Evolutionary conservation across 1,140 invertebrate genomes (phyloP).

Genomic region (Aphaenogaster floridana): DNA sequence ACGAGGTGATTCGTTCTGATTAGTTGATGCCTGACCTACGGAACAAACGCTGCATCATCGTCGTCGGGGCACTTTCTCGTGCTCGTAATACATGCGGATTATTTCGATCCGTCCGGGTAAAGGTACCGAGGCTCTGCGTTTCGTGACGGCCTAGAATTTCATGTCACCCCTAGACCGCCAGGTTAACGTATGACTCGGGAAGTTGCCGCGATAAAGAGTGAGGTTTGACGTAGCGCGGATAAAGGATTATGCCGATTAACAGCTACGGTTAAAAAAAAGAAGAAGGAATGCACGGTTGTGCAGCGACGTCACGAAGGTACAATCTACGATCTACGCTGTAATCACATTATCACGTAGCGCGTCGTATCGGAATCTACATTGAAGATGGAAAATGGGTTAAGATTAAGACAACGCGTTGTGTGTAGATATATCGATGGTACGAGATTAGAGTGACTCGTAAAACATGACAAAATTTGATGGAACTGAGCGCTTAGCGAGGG

Average conservation of each 20-base stretch:
- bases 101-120: conserved; percentile 45
- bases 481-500: conserved; percentile 7
- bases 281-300: neutral
- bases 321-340: conserved; percentile 15
- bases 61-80: conserved; percentile 45
- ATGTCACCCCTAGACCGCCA: conserved; percentile 25
- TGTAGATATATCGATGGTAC: conserved; percentile 20
- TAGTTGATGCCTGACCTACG: conserved; percentile 30
- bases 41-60: conserved; percentile 55
- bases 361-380: conserved; percentile 24
- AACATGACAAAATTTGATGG: conserved; percentile 39
- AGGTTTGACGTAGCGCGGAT: conserved; percentile 64
- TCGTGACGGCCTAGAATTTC: conserved; percentile 58
- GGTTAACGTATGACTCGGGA: conserved; percentile 39
- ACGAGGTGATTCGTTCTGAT: conserved; percentile 55
- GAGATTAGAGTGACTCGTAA: conserved; percentile 48
- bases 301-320: conserved; percentile 32
- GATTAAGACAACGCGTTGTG: conserved; percentile 15
- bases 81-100: conserved; percentile 63
- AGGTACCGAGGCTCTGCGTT: conserved; percentile 22
- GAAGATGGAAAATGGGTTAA: conserved; percentile 32
- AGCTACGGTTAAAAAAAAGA: conserved; percentile 33
- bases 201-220: conserved; percentile 66
- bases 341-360: neutral
- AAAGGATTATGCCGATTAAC: conserved; percentile 74